phyloP scores from a whole-genome alignment of 2,888 invertebrate species.

The Athalia cordata region DNA sequence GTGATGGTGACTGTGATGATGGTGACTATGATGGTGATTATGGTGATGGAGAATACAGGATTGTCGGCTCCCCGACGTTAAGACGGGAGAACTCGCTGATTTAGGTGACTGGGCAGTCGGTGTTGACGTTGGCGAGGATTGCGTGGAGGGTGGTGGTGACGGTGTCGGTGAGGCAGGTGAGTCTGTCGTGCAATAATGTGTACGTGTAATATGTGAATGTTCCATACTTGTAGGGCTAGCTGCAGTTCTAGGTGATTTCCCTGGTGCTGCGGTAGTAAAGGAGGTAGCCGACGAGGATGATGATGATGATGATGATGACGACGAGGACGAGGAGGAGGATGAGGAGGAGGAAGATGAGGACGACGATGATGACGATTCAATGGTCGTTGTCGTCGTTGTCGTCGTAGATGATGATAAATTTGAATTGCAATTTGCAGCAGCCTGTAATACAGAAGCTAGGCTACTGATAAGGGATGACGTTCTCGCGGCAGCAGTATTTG shows the following conservation, averaged over 20 bases:
- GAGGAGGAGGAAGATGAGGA: slow-evolving; percentile 6
- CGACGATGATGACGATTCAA: slow-evolving; percentile 48
- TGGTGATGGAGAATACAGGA: slow-evolving; percentile 60
- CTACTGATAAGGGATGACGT: slow-evolving; percentile 62
- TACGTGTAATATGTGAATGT: slow-evolving; percentile 46
- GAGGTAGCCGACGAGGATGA: slow-evolving; percentile 39
- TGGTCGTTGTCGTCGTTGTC: slow-evolving; percentile 55
- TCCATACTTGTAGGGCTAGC: slow-evolving; percentile 31
- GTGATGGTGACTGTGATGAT: slow-evolving; percentile 61
- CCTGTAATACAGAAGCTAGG: slow-evolving; percentile 60
- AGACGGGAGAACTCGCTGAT: slow-evolving; percentile 18
- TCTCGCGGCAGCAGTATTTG: slow-evolving; percentile 46
- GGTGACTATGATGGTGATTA: slow-evolving; percentile 60
- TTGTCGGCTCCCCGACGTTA: slow-evolving; percentile 50
- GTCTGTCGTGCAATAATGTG: slow-evolving; percentile 42
- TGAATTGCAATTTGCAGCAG: slow-evolving; percentile 59
- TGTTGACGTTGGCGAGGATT: slow-evolving; percentile 46
- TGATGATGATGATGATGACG: slow-evolving; percentile 46
- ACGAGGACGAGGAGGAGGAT: too few relatives aligned
- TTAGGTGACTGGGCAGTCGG: slow-evolving; percentile 48
- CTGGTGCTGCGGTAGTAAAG: background rate
- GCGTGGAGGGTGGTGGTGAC: slow-evolving; percentile 49
- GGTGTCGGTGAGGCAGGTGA: slow-evolving; percentile 48
- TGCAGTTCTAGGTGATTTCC: slow-evolving; percentile 1
- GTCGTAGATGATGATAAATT: slow-evolving; percentile 59